A percentile compares a stretch with the other conserved stretches of the same genome.
Conservation (phyloP, 2,113 vertebrate genomes). For the Lepisosteus osseus region DNA sequence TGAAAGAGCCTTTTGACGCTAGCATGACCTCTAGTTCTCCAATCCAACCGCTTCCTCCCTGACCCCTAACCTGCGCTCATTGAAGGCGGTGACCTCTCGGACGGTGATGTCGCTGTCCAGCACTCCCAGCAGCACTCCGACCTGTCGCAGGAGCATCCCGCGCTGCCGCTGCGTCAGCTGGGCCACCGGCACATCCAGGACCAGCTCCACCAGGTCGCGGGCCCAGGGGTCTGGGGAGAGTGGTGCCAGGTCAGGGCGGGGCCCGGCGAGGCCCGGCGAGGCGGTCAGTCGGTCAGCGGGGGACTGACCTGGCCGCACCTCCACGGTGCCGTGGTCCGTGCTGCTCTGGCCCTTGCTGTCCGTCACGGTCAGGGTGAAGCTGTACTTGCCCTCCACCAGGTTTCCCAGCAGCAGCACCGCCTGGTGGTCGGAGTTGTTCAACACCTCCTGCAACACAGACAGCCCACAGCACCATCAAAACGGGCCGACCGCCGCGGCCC, state of each 20-base stretch:
- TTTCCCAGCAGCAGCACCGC: conserved; percentile 88
- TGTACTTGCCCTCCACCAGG: conserved; percentile 91
- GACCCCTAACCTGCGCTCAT: conserved; percentile 83
- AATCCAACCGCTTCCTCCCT: background rate
- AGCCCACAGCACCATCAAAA: conserved; percentile 49
- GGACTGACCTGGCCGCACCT: conserved; percentile 85
- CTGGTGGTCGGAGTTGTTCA: conserved; percentile 92
- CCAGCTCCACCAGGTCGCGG: conserved; percentile 89
- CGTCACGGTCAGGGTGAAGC: conserved; percentile 84
- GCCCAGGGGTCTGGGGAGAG: conserved; percentile 73
- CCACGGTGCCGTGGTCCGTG: conserved; percentile 72
- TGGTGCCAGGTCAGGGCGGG: background rate
- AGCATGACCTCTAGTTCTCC: too few species aligned
- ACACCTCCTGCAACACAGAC: conserved; percentile 75
- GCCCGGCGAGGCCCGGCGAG: background rate
- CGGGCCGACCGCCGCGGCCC: too few species aligned
- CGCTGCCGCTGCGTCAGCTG: conserved; percentile 88
- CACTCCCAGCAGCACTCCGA: conserved; percentile 88
- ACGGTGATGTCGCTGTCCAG: conserved; percentile 93
- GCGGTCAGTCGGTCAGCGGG: too few species aligned
- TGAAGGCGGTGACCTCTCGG: conserved; percentile 85
- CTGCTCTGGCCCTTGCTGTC: conserved; percentile 92
- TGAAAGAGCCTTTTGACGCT: too few species aligned
- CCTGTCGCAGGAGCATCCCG: conserved; percentile 94
- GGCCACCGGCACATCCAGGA: conserved; percentile 85